These are phyloP conservation scores for Leptinotarsa peninsularis DNA, from an alignment of 2,888 invertebrate species.

Conservation along the genomic window DNA sequence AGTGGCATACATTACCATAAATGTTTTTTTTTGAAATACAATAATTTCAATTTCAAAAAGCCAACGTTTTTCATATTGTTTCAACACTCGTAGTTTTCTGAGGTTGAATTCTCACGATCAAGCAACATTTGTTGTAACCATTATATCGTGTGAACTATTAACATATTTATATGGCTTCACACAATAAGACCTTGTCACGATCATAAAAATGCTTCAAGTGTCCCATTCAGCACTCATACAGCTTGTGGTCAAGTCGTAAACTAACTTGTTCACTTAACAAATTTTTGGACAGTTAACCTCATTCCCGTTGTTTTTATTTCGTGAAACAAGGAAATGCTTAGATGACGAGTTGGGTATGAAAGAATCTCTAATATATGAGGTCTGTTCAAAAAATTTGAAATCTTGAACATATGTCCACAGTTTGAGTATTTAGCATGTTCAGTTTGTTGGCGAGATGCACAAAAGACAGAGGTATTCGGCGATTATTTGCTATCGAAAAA, in stretches of 20 bases:
- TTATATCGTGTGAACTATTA: conserved; percentile 9
- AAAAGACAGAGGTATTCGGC: no score
- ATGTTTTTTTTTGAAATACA: no score
- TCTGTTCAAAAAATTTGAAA: no score
- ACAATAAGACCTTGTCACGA: conserved; percentile 2
- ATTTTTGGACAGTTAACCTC: not conserved
- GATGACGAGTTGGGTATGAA: not conserved
- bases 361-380: no score
- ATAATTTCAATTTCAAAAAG: not conserved
- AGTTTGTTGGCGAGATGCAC: no score
- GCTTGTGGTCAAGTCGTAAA: not conserved
- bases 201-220: conserved; percentile 1
- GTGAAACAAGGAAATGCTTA: not conserved
- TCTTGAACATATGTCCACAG: no score
- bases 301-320: not conserved
- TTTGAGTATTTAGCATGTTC: no score
- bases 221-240: not conserved
- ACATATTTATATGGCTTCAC: not conserved
- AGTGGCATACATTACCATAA: no score
- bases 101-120: conserved; percentile 3
- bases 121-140: not conserved
- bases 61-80: not conserved
- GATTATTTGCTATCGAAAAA: no score
- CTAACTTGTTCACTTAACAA: not conserved
- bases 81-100: no score